Percentiles rank a stretch among this genome's conserved stretches.
Evolutionary conservation across 1,140 invertebrate species (phyloP).

Genomic region (Melipona quadrifasciata): DNA sequence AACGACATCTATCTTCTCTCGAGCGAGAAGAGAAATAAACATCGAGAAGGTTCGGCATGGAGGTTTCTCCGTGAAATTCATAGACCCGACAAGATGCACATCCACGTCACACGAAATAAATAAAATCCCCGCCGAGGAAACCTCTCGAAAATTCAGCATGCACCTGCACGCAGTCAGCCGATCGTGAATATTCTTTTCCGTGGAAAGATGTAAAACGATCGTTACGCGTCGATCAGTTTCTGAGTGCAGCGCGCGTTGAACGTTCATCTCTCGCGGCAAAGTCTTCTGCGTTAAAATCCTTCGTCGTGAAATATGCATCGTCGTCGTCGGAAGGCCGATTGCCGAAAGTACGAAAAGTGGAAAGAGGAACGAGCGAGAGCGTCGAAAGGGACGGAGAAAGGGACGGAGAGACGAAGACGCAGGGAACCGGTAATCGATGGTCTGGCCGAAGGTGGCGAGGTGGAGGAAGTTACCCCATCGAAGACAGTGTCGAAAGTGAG

Average conservation of each 20-base stretch:
- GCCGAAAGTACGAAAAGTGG: conserved; percentile 6
- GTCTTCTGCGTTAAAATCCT: too few relatives aligned
- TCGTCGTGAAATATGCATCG: background rate
- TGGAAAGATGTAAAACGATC: background rate
- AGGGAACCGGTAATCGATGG: background rate
- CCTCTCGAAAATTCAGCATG: background rate
- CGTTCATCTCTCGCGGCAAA: too few relatives aligned
- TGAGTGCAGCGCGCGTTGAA: background rate
- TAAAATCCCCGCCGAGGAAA: background rate
- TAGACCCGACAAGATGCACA: background rate
- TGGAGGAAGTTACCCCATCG: too few relatives aligned
- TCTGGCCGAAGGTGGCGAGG: background rate
- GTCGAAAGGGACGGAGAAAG: background rate
- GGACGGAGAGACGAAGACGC: background rate
- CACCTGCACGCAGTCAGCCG: background rate
- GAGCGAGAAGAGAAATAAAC: conserved; percentile 27
- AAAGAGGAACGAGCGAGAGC: background rate
- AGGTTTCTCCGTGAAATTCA: background rate
- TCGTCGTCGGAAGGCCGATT: background rate
- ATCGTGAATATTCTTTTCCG: background rate
- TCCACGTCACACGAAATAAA: too few relatives aligned
- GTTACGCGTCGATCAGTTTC: too few relatives aligned
- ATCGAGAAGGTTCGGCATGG: background rate
- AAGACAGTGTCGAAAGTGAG: background rate
- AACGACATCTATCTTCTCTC: background rate